Conservation (phyloP, 37 sponge, comb jelly and placozoan genomes). For the Chondrilla cf. caribensis region DNA sequence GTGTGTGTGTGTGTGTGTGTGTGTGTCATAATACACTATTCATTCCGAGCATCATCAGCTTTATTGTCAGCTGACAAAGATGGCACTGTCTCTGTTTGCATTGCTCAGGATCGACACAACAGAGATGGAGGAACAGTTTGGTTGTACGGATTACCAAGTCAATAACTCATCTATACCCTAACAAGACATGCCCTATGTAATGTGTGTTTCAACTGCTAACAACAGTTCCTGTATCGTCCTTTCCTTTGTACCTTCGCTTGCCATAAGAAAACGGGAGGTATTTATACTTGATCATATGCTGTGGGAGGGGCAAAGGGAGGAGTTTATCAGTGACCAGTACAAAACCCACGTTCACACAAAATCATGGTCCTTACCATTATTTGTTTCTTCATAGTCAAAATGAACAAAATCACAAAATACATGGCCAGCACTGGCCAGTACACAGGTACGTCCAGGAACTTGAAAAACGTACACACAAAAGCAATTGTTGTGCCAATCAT, state of each 20-base stretch:
- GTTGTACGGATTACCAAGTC: constrained; percentile 1
- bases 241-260: constrained; percentile 85
- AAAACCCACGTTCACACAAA: no score
- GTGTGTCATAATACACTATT: no score
- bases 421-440: constrained; percentile 88
- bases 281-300: constrained; percentile 94
- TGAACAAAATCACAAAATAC: constrained; percentile 85
- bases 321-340: no score
- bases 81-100: no score
- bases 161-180: not conserved
- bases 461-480: constrained; percentile 71
- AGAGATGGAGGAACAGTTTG: constrained; percentile 7
- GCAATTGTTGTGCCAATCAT: constrained; percentile 74
- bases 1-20: no score
- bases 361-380: constrained; percentile 83
- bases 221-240: constrained; percentile 56
- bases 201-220: not conserved
- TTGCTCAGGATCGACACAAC: constrained; percentile 10
- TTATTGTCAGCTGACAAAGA: no score
- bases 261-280: constrained; percentile 95
- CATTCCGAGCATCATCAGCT: no score
- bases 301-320: not conserved
- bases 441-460: constrained; percentile 88
- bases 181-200: not conserved
- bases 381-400: constrained; percentile 91